Evolutionary conservation across 2,113 vertebrate species (phyloP).

Genomic region (Sitta europaea): DNA sequence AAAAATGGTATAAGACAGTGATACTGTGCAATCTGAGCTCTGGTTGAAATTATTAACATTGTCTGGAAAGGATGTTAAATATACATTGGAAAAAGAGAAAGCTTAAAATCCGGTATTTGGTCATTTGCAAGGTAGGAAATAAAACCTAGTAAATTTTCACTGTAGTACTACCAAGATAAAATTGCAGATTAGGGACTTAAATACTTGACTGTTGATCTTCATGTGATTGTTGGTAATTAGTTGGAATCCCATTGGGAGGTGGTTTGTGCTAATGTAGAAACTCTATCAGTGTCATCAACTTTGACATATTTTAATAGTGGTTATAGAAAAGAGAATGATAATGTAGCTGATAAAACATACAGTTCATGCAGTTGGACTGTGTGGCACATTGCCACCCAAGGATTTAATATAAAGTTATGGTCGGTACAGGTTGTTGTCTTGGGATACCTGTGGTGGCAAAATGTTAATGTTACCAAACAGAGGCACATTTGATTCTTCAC

Average conservation of each 20-base stretch:
- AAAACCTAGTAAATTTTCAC: neutral
- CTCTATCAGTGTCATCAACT: neutral
- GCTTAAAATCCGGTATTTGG: neutral
- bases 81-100: neutral
- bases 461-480: neutral
- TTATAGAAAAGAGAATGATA: neutral
- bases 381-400: neutral
- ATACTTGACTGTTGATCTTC: neutral
- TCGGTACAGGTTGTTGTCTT: fast-evolving
- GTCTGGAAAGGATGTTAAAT: neutral
- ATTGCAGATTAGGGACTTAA: neutral
- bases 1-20: neutral
- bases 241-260: neutral
- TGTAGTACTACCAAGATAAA: neutral
- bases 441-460: neutral
- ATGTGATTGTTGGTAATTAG: neutral
- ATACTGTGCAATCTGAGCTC: neutral
- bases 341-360: neutral
- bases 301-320: neutral
- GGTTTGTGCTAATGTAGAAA: neutral
- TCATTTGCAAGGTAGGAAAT: neutral
- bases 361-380: neutral
- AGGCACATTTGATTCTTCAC: neutral
- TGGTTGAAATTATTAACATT: neutral
- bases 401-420: neutral